phyloP scores from a whole-genome alignment of 2,888 invertebrate species.

The Microplitis manilae region DNA sequence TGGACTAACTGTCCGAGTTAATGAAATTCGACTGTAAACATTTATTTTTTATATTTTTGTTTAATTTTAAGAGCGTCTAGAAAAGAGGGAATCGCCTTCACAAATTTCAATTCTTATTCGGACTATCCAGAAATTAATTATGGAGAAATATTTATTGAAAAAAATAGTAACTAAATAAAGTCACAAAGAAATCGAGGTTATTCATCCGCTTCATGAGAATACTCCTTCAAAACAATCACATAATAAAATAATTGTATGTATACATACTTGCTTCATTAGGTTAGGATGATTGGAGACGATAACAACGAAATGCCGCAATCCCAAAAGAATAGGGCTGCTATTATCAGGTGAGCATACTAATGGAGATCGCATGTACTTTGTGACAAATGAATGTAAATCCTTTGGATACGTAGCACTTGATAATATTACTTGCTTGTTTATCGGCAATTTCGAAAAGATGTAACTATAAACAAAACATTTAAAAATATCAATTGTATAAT shows the following conservation, averaged over 20 bases:
- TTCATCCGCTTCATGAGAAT: no score
- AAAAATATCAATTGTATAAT: no score
- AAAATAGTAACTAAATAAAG: no score
- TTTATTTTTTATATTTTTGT: no score
- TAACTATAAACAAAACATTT: slow-evolving; percentile 72
- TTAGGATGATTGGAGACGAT: slow-evolving; percentile 77
- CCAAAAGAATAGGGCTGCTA: slow-evolving; percentile 81
- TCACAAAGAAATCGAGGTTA: no score
- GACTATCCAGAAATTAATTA: no score
- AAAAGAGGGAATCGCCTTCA: no score
- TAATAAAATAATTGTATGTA: slow-evolving; percentile 15
- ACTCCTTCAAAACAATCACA: not conserved
- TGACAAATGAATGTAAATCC: slow-evolving; percentile 80
- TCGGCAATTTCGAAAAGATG: slow-evolving; percentile 82
- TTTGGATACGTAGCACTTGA: slow-evolving; percentile 94
- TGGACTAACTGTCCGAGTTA: no score
- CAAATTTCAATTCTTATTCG: no score
- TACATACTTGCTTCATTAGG: slow-evolving; percentile 76
- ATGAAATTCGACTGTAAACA: no score
- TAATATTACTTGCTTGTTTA: slow-evolving; percentile 89
- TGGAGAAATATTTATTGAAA: no score
- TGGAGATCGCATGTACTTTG: slow-evolving; percentile 84
- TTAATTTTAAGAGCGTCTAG: no score
- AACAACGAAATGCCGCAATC: slow-evolving; percentile 84
- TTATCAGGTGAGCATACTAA: slow-evolving; percentile 83